Evolutionary conservation across 2,113 vertebrate species (phyloP), one percentile per base, ranked within the genome.

Genomic region (Cyphomyrus discorhynchus): DNA sequence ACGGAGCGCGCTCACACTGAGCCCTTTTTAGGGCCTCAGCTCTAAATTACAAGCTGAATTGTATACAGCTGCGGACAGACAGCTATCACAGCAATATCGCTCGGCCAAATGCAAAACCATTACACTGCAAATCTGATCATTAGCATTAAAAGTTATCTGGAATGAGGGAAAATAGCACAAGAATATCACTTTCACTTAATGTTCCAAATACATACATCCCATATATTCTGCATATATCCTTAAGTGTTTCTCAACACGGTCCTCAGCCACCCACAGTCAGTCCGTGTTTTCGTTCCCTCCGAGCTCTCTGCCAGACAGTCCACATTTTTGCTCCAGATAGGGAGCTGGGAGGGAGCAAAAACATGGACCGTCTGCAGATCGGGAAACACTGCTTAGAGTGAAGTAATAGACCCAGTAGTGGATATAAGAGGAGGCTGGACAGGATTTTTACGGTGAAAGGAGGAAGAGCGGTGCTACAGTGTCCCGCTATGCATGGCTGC

Each of bases 401-500:
- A 8, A 31, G 62, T 27, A 66, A 11, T 27, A 27, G 62, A 70
- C 9, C 62, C n/a, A 70, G 62, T 10, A 31, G 9, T 70, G 3
- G 42, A 66, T 13, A 88, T 27, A 10, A 46, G 19, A 46, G 46
- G 19, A 47, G 42, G 6, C 56, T 88, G 87, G 45, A 35, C 46
- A 46, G 27, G 52, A 42, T 24, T 35, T 46, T 58, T 84, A 13
- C 17, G 35, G 83, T 89, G 49, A 47, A 56, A 86, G 24, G 45
- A 86, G 82, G 49, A 31, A 3, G 9, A 24, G 7, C 47, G 11
- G 49, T 0, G 5, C 47, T 35, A 31, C 50, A 53, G 56, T 58
- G 53, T 52, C 52, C 52, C 13, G 24, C 24, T 6, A n/a, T n/a
- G n/a, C n/a, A n/a, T n/a, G 15, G 11, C 62, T 91, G 92, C 94